A percentile compares a stretch with the other conserved stretches of the same genome.
phyloP scores from a whole-genome alignment of 2,113 vertebrate species.

The Emydocephalus ijimae region DNA sequence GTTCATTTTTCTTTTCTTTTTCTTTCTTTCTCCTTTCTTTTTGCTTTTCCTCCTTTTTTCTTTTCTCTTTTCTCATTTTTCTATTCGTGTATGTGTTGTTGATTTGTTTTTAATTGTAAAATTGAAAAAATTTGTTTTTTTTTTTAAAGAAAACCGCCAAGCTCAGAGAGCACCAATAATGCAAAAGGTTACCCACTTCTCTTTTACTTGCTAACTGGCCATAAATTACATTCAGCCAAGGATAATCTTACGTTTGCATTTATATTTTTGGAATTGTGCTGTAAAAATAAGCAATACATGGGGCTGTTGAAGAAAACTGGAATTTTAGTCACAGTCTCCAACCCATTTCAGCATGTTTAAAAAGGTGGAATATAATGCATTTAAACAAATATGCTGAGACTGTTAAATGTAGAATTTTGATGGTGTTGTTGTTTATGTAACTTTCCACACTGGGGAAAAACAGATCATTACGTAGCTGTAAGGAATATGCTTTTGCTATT shows the following conservation, averaged over 20 bases:
- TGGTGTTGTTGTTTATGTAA: not conserved
- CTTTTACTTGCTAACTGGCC: not conserved
- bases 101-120: too few species aligned
- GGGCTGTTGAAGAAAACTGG: not conserved
- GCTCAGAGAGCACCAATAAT: not conserved
- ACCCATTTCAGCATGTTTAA: not conserved
- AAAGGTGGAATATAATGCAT: not conserved
- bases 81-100: too few species aligned
- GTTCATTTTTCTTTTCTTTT: too few species aligned
- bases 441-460: not conserved
- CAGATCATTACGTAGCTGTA: not conserved
- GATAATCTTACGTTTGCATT: not conserved
- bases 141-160: not conserved
- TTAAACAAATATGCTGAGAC: not conserved
- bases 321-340: not conserved
- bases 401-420: not conserved
- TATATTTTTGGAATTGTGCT: not conserved
- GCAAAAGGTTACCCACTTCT: not conserved
- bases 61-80: too few species aligned
- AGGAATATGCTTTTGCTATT: not conserved
- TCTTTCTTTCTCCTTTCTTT: too few species aligned
- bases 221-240: not conserved
- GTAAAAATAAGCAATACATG: not conserved
- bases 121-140: too few species aligned
- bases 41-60: too few species aligned